Evolutionary conservation across 2,113 vertebrate species (phyloP), one percentile per base, ranked within the genome.

Genomic region (Arenaria interpres): DNA sequence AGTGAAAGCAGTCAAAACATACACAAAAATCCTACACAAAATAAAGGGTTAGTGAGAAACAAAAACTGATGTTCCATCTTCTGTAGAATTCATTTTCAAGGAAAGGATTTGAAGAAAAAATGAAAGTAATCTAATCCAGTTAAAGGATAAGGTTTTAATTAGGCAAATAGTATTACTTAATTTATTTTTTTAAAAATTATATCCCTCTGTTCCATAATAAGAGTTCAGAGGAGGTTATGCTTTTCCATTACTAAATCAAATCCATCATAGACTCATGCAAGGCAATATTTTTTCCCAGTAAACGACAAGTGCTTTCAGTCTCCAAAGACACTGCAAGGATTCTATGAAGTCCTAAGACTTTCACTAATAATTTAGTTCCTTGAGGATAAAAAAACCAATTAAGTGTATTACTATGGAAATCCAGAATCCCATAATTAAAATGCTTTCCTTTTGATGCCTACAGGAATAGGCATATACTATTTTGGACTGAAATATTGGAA

Each of bases 111-210:
- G 33, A 71, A 79, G 11, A 83, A 73, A 92, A 82, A 80, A 43
- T 12, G 4, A 12, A 82, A 82, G 16, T 33, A 69, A 74, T 50
- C 19, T 74, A 74, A 81, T 46, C 32, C 90, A 89, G 80, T 64
- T 73, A 63, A 68, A 84, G 46, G 81, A 82, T 81, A 85, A 87
- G 87, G 84, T 93, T 94, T 94, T 91, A 82, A 93, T 93, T 72
- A 87, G 77, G 14, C 13, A 87, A 84, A 78, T 30, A 20, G 4
- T 12, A 81, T 85, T 68, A 68, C 12, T 57, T 73, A 19, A 8
- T 60, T 39, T 28, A 4, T 57, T 37, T 71, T 71, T 78, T 75
- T 63, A 30, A 3, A 35, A 69, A 85, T 67, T 73, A 39, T 91
- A 87, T 81, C n/a, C 13, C 39, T 74, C 50, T 87, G 14, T 89